Percentiles rank a stretch among this genome's conserved stretches.
phyloP scores from a whole-genome alignment of 2,888 invertebrate species.

The Agrochola lychnidis region DNA sequence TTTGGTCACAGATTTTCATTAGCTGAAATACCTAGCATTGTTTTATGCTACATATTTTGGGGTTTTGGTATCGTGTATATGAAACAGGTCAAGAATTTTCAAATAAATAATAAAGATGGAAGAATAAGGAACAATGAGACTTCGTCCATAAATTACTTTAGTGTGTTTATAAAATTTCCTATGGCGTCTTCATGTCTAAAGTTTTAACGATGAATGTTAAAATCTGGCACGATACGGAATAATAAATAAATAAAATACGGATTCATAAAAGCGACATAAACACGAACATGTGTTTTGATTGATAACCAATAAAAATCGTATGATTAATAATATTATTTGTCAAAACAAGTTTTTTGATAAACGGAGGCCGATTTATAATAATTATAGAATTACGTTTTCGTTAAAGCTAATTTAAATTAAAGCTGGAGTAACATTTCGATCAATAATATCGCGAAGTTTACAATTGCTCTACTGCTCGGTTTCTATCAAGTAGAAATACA shows the following conservation, averaged over 20 bases:
- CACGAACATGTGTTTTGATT: conserved; percentile 51
- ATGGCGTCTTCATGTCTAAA: conserved; percentile 29
- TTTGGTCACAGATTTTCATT: conserved; percentile 42
- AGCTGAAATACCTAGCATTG: conserved; percentile 31
- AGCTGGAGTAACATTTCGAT: not conserved
- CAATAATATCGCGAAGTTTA: not conserved
- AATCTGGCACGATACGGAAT: conserved; percentile 37
- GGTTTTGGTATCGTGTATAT: not conserved
- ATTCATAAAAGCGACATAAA: conserved; percentile 40
- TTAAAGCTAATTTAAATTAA: too few species aligned
- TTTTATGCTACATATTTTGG: conserved; percentile 10
- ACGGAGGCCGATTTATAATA: not conserved
- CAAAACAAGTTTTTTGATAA: conserved; percentile 34
- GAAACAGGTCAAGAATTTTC: conserved; percentile 7
- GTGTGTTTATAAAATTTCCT: conserved; percentile 27
- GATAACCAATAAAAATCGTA: conserved; percentile 45
- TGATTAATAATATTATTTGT: conserved; percentile 41
- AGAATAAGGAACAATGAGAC: not conserved
- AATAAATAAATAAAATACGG: conserved; percentile 45
- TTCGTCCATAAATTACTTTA: conserved; percentile 29
- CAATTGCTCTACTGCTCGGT: not conserved
- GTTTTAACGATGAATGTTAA: conserved; percentile 34
- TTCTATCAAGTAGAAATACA: conserved; percentile 31
- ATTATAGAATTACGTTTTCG: not conserved
- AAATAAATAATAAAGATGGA: not conserved